A percentile compares a stretch with the other conserved stretches of the same genome.
Evolutionary conservation across 2,888 invertebrate species (phyloP).

Genomic region (Pristionchus exspectatus): DNA sequence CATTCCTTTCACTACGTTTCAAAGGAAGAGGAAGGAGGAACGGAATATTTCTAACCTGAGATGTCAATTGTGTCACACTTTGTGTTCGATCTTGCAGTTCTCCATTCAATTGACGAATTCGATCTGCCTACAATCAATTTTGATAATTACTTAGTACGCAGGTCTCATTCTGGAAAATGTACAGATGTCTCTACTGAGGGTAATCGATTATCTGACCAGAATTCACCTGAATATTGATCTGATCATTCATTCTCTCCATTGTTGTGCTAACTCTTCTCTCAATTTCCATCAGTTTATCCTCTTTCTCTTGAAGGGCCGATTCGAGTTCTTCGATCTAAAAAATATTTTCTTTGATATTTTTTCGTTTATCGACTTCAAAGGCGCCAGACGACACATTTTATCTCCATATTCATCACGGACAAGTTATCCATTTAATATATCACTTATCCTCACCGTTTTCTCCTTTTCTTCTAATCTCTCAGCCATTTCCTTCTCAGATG

Average conservation of each 20-base stretch:
- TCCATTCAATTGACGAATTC: slow-evolving; percentile 54
- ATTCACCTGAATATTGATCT: slow-evolving; percentile 50
- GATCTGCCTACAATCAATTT: slow-evolving; percentile 50
- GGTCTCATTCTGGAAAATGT: too few relatives aligned
- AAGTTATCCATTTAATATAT: not conserved
- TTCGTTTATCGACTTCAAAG: not conserved
- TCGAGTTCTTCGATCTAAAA: slow-evolving; percentile 51
- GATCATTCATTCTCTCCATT: slow-evolving; percentile 55
- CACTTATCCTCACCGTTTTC: not conserved
- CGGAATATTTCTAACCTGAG: slow-evolving; percentile 18
- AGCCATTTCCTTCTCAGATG: slow-evolving; percentile 34
- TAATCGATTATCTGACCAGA: not conserved
- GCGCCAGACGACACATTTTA: too few relatives aligned
- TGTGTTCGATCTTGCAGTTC: slow-evolving; percentile 55
- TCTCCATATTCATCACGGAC: too few relatives aligned
- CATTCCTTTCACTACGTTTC: not conserved
- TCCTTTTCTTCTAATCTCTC: slow-evolving; percentile 48
- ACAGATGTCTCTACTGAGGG: too few relatives aligned
- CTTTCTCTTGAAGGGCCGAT: slow-evolving; percentile 36
- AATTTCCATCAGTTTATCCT: slow-evolving; percentile 42
- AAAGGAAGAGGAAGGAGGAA: not conserved
- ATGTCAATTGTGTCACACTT: slow-evolving; percentile 48
- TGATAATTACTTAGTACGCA: too few relatives aligned
- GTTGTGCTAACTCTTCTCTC: slow-evolving; percentile 52
- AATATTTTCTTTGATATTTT: too few relatives aligned